phyloP scores from a whole-genome alignment of 92 coral and sea anemone genomes.

The Scolanthus callimorphus region DNA sequence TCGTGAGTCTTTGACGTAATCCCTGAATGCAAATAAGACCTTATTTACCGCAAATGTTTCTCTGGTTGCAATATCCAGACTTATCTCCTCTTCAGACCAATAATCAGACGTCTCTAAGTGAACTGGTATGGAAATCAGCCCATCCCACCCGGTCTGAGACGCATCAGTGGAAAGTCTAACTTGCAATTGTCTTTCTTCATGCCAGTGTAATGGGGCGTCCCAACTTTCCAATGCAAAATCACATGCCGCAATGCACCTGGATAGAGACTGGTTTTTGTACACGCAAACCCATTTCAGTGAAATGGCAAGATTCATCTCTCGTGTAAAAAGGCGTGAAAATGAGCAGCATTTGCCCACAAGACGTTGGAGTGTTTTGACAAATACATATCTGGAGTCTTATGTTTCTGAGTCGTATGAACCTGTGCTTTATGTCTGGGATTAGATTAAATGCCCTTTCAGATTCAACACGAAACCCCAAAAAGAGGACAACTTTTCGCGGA shows the following conservation, averaged over 20 bases:
- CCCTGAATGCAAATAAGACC: neutral
- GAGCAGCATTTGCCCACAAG: slow-evolving; percentile 37
- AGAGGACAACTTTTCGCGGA: slow-evolving; percentile 14
- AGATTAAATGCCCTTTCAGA: slow-evolving; percentile 20
- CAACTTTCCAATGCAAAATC: slow-evolving; percentile 9
- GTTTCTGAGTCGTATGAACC: slow-evolving; percentile 16
- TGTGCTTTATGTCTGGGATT: slow-evolving; percentile 15
- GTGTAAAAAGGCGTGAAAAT: slow-evolving; percentile 5
- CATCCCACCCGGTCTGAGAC: neutral
- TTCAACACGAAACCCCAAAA: slow-evolving; percentile 18
- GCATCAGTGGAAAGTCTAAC: neutral
- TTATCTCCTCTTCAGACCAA: neutral
- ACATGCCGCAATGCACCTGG: slow-evolving; percentile 12
- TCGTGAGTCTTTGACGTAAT: neutral
- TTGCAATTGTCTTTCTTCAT: neutral
- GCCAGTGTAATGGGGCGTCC: neutral
- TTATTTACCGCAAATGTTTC: neutral
- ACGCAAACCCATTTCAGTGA: no score
- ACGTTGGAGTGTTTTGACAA: slow-evolving; percentile 26
- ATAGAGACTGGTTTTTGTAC: neutral
- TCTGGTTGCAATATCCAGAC: neutral
- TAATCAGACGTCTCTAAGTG: neutral
- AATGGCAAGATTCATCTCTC: no score
- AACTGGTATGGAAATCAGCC: neutral
- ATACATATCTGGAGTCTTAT: neutral